These are phyloP conservation scores for Nibea coibor DNA, from an alignment of 2,113 vertebrate species.

Conservation along the genomic window DNA sequence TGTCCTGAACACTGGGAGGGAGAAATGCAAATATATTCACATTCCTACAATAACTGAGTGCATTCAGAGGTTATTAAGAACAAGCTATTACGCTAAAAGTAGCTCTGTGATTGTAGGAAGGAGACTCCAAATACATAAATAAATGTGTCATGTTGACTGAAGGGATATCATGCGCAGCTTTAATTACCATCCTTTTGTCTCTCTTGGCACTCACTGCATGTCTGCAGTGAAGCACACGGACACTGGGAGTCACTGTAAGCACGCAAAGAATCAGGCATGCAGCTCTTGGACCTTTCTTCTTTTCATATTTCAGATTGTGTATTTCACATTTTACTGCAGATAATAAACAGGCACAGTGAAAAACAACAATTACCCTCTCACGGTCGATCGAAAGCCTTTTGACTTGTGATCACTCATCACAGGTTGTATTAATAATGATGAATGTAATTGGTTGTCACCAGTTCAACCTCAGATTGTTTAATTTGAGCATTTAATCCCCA, in stretches of 20 bases:
- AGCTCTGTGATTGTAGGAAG: background rate
- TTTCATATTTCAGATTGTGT: background rate
- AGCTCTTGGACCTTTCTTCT: background rate
- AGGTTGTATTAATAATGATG: background rate
- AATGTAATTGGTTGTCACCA: background rate
- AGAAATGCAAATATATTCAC: background rate
- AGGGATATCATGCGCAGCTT: background rate
- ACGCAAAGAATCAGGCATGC: constrained; percentile 22
- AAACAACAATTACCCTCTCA: background rate
- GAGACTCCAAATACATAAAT: background rate
- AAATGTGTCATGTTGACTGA: background rate
- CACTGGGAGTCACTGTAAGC: constrained; percentile 74
- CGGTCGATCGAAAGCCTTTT: background rate
- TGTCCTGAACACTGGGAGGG: constrained; percentile 8
- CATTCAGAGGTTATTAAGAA: background rate
- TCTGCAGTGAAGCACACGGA: constrained; percentile 48
- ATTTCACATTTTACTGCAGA: background rate
- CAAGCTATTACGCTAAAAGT: background rate
- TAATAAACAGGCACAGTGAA: background rate
- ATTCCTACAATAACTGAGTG: background rate
- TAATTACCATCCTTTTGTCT: background rate
- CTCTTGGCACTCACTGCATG: background rate
- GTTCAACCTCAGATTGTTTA: background rate
- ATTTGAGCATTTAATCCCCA: background rate
- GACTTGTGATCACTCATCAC: background rate